These are phyloP conservation scores for Mactra quadrangularis DNA, from an alignment of 1,140 invertebrate species.

Conservation along the genomic window DNA sequence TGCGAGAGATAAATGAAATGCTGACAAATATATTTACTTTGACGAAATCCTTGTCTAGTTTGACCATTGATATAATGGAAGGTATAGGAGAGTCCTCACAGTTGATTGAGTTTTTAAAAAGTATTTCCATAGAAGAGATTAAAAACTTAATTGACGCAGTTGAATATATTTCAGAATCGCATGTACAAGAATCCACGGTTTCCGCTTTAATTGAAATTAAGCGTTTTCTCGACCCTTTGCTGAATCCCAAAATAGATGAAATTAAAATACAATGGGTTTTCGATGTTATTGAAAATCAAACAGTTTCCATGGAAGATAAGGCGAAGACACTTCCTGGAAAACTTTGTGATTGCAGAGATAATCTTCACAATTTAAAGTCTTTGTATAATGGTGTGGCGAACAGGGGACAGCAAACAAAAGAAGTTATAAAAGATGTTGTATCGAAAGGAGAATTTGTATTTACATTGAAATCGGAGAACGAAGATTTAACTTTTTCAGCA, in stretches of 20 bases:
- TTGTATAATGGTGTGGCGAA: constrained; percentile 62
- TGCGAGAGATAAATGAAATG: constrained; percentile 3
- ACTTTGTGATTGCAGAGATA: constrained; percentile 43
- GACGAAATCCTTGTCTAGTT: not conserved
- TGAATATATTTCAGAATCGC: constrained; percentile 64
- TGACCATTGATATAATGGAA: constrained; percentile 31
- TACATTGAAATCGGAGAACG: not conserved
- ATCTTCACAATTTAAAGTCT: constrained; percentile 61
- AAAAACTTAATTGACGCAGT: constrained; percentile 64
- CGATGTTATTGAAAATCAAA: constrained; percentile 7
- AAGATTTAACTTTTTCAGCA: not conserved
- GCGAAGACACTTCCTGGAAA: constrained; percentile 44
- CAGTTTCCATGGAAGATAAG: not conserved
- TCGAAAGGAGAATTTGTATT: constrained; percentile 38
- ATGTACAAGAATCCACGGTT: constrained; percentile 61
- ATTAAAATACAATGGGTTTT: not conserved
- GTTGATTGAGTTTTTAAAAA: constrained; percentile 51
- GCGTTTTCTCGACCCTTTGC: constrained; percentile 34
- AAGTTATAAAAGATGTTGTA: constrained; percentile 55
- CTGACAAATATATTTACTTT: not conserved
- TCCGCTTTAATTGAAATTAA: constrained; percentile 58
- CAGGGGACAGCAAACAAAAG: constrained; percentile 60
- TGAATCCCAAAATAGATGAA: constrained; percentile 23
- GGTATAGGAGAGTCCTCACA: constrained; percentile 37
- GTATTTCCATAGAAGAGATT: constrained; percentile 48